These are phyloP conservation scores for Epirrhoe alternata DNA, from an alignment of 2,888 invertebrate genomes.

Conservation along the genomic window DNA sequence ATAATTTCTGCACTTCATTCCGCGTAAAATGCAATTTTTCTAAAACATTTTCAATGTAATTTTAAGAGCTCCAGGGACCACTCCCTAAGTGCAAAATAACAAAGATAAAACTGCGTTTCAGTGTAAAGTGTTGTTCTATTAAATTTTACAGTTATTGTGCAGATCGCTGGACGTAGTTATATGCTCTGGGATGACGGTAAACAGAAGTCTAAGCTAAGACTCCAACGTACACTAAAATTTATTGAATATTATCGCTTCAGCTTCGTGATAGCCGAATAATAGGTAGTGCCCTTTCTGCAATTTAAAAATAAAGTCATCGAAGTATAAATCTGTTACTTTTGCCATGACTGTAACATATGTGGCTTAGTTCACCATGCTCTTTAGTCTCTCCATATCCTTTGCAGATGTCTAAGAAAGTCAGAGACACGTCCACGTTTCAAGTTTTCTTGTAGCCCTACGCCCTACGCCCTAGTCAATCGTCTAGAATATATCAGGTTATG, in stretches of 20 bases:
- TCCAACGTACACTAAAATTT: constrained; percentile 8
- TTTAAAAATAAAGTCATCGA: too few relatives aligned
- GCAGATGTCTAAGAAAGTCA: too few relatives aligned
- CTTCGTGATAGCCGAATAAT: too few relatives aligned
- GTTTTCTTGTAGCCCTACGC: too few relatives aligned
- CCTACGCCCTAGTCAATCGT: too few relatives aligned
- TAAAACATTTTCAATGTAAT: constrained; percentile 28
- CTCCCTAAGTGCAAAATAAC: constrained; percentile 31
- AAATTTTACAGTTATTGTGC: constrained; percentile 39
- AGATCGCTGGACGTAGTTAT: constrained; percentile 31
- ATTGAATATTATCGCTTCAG: neutral
- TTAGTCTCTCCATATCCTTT: too few relatives aligned
- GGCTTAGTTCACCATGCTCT: too few relatives aligned
- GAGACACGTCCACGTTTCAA: too few relatives aligned
- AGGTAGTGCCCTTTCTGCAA: too few relatives aligned
- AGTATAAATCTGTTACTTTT: too few relatives aligned
- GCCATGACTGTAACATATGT: too few relatives aligned
- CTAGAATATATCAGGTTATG: too few relatives aligned
- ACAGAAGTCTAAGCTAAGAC: constrained; percentile 32
- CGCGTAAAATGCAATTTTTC: constrained; percentile 11
- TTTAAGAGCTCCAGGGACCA: constrained; percentile 24
- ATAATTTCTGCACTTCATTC: neutral
- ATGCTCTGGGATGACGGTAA: constrained; percentile 29
- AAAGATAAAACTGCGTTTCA: constrained; percentile 32
- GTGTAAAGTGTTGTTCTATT: constrained; percentile 36